These are phyloP conservation scores for Ichneumoninae sp. DNA, from an alignment of 2,888 invertebrate genomes.

Conservation along the genomic window DNA sequence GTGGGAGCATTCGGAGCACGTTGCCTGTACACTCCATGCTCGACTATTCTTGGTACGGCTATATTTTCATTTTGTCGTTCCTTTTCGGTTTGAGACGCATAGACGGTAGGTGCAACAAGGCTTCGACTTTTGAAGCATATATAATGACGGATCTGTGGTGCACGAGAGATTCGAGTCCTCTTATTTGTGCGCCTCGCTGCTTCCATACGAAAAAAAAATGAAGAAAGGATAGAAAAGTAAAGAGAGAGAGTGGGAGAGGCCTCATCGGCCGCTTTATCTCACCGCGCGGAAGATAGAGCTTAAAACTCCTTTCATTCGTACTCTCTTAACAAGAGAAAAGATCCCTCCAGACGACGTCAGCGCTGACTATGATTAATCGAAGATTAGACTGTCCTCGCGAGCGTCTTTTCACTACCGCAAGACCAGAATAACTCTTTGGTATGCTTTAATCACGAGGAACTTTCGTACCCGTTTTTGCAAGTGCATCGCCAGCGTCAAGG, in stretches of 20 bases:
- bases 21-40: background rate
- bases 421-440: constrained; percentile 60
- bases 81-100: background rate
- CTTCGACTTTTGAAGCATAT: constrained; percentile 23
- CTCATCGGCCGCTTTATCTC: constrained; percentile 60
- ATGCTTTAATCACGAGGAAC: constrained; percentile 65
- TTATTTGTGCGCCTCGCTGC: constrained; percentile 19
- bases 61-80: background rate
- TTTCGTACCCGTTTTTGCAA: constrained; percentile 57
- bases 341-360: constrained; percentile 41
- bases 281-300: constrained; percentile 26
- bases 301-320: constrained; percentile 41
- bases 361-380: constrained; percentile 66
- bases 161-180: constrained; percentile 6
- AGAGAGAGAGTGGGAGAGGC: constrained; percentile 24
- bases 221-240: constrained; percentile 13
- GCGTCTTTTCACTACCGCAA: constrained; percentile 61
- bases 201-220: constrained; percentile 25
- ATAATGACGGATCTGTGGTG: constrained; percentile 7
- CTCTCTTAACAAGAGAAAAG: constrained; percentile 27
- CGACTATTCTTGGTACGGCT: background rate
- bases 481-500: constrained; percentile 28
- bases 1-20: background rate
- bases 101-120: constrained; percentile 1
- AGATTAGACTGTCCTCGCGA: constrained; percentile 57